Percentiles rank a stretch among this genome's conserved stretches.
These are phyloP conservation scores for Epirrhoe alternata DNA, from an alignment of 2,888 invertebrate genomes.

Conservation along the genomic window DNA sequence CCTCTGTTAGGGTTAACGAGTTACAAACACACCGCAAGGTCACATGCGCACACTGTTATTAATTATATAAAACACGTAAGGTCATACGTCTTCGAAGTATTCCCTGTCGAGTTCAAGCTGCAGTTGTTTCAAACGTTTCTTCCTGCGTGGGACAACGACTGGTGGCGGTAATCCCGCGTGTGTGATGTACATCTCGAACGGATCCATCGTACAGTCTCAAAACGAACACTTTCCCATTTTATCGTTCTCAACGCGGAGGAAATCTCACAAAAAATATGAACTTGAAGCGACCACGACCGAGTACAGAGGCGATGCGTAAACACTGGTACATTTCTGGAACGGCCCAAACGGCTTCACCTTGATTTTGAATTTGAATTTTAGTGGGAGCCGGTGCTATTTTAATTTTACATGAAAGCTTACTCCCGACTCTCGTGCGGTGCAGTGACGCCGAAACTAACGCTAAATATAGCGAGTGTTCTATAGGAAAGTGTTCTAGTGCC, in stretches of 20 bases:
- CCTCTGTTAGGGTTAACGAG: background rate
- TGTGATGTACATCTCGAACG: slow-evolving; percentile 78
- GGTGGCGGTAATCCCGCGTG: slow-evolving; percentile 75
- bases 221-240: slow-evolving; percentile 52
- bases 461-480: slow-evolving; percentile 60
- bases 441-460: slow-evolving; percentile 59
- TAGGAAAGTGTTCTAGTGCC: slow-evolving; percentile 49
- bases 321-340: slow-evolving; percentile 75
- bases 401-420: slow-evolving; percentile 74
- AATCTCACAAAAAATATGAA: slow-evolving; percentile 61
- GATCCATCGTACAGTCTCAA: slow-evolving; percentile 66
- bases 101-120: slow-evolving; percentile 70
- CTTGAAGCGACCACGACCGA: slow-evolving; percentile 62
- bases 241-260: slow-evolving; percentile 53
- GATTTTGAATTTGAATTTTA: slow-evolving; percentile 82
- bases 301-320: slow-evolving; percentile 64
- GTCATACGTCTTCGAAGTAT: slow-evolving; percentile 53
- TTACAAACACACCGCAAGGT: slow-evolving; percentile 36
- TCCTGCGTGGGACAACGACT: slow-evolving; percentile 73
- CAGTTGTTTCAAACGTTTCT: slow-evolving; percentile 76
- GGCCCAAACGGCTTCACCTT: slow-evolving; percentile 80
- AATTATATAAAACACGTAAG: slow-evolving; percentile 47
- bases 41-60: slow-evolving; percentile 47
- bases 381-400: slow-evolving; percentile 78
- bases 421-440: slow-evolving; percentile 66